Base-by-base conservation (phyloP, 2,888 invertebrate species). In the Mesodorylaimus sp. region DNA sequence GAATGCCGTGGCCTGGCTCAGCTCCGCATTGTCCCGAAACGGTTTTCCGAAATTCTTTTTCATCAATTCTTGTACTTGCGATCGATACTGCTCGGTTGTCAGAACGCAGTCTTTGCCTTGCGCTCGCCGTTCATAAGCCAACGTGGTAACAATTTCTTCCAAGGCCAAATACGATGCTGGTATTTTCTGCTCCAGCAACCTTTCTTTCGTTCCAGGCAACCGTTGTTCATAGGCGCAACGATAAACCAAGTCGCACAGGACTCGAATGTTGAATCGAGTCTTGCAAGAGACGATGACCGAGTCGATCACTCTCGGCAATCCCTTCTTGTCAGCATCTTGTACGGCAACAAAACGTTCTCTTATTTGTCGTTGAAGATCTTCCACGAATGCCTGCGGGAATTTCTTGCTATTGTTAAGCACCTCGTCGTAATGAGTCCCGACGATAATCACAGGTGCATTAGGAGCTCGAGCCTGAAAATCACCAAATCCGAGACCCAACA, bases 1-100 rank as follows among this genome's bases (percentile, higher is more conserved):
- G 69, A 97, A 97, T 66, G 88, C 77, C 1, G 93, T 91, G 0
- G 95, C 97, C 65, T 93, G 89, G 60, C 86, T 83, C 47, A 93
- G 68, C 66, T 93, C 93, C 0, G 85, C 80, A 42, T 58, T 41
- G 53, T 68, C 65, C 86, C 91, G n/a, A 88, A 74, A 86, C 50
- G 77, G 76, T 43, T 79, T 74, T 52, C 78, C 76, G 57, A 77
- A 77, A 53, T 78, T 75, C 58, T 78, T 77, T 55, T 79, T 76
- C 79, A 76, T 74, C 59, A 73, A 71, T 24, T 70, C 63, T 16
- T 7, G 7, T 10, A 48, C 27, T 26, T 29, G 46, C 13, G 50
- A 51, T 55, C 61, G 67, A 61, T 83, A 88, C 54, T 83, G 80
- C 48, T 83, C 82, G n/a, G 81, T 79, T 51, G 76, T 77, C 26